A percentile compares a stretch with the other conserved stretches of the same genome.
These are phyloP conservation scores for Acridotheres tristis DNA, from an alignment of 2,797 vertebrate species.

Conservation along the genomic window DNA sequence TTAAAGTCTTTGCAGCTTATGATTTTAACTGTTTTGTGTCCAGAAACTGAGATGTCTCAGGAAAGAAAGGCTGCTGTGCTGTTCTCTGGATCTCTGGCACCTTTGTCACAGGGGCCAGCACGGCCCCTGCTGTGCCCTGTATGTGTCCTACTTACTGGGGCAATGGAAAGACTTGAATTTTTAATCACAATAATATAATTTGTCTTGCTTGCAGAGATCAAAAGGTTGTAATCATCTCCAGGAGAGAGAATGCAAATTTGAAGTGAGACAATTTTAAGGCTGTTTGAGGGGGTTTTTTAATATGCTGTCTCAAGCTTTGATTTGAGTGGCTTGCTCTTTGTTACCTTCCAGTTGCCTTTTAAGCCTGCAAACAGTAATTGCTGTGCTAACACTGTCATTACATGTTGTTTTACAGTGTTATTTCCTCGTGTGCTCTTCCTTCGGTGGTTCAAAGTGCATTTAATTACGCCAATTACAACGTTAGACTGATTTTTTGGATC, in stretches of 20 bases:
- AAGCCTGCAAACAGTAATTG: neutral
- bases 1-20: neutral
- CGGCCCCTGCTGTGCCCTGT: neutral
- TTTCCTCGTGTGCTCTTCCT: neutral
- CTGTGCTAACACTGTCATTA: neutral
- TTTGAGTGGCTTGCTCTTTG: neutral
- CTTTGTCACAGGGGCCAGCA: neutral
- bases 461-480: neutral
- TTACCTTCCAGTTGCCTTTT: slow-evolving; percentile 23
- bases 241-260: slow-evolving; percentile 1
- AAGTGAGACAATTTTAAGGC: neutral
- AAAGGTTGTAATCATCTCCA: neutral
- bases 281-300: neutral
- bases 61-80: neutral
- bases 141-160: neutral
- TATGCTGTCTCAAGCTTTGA: neutral
- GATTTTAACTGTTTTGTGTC: neutral
- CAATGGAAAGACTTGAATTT: neutral
- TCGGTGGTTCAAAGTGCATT: neutral
- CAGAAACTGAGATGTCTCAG: neutral
- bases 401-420: neutral
- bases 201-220: neutral
- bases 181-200: neutral
- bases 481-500: neutral
- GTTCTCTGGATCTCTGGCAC: neutral